phyloP scores from a whole-genome alignment of 1,140 invertebrate species.

The Macrostomum lignano region DNA sequence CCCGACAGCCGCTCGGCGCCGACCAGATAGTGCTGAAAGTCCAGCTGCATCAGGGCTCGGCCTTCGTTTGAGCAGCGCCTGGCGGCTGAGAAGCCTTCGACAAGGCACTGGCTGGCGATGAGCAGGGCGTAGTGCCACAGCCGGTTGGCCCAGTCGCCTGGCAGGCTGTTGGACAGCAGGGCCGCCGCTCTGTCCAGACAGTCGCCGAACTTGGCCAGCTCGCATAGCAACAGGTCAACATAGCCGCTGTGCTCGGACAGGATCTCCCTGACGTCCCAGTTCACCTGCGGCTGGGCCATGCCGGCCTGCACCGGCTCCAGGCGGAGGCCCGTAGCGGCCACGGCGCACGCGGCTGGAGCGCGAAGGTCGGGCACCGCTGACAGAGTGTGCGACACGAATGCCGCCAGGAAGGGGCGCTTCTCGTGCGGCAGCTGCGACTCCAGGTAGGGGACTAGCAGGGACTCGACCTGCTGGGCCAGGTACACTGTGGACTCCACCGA shows the following conservation, averaged over 20 bases:
- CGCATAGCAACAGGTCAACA: slow-evolving; percentile 33
- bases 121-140: background rate
- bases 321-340: slow-evolving; percentile 42
- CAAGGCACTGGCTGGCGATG: background rate
- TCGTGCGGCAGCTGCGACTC: slow-evolving; percentile 28
- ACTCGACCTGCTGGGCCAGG: slow-evolving; percentile 52
- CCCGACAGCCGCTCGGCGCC: slow-evolving; percentile 57
- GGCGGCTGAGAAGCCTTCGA: slow-evolving; percentile 25
- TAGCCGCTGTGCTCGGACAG: slow-evolving; percentile 76
- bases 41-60: slow-evolving; percentile 76
- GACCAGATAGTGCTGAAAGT: slow-evolving; percentile 70
- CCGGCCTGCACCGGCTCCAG: slow-evolving; percentile 44
- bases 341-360: slow-evolving; percentile 52
- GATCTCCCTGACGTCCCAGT: slow-evolving; percentile 74
- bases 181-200: too few species aligned
- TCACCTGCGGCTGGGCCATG: too few species aligned
- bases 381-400: slow-evolving; percentile 34
- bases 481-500: slow-evolving; percentile 35
- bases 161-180: too few species aligned
- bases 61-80: slow-evolving; percentile 85
- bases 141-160: too few species aligned
- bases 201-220: slow-evolving; percentile 10
- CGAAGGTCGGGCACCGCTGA: slow-evolving; percentile 41
- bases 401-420: slow-evolving; percentile 37
- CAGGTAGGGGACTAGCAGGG: slow-evolving; percentile 49